phyloP scores from a whole-genome alignment of 2,797 vertebrate species.

The Dipus sagitta region DNA sequence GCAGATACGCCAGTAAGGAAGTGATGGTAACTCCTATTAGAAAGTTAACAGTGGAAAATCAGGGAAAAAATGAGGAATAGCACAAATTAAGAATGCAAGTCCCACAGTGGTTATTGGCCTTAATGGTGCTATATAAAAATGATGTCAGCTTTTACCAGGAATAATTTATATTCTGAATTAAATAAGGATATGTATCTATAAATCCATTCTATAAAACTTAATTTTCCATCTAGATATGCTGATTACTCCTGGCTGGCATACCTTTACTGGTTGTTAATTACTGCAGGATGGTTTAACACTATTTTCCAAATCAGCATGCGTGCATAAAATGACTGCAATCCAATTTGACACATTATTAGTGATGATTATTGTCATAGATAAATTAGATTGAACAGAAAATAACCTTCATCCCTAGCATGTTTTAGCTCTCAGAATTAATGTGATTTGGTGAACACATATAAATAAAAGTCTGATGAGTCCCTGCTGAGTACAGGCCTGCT shows the following conservation, averaged over 20 bases:
- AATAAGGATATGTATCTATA: constrained; percentile 83
- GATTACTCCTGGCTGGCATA: constrained; percentile 84
- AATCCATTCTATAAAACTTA: constrained; percentile 86
- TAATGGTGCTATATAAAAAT: constrained; percentile 84
- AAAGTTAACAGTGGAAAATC: constrained; percentile 69
- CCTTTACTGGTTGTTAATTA: constrained; percentile 90
- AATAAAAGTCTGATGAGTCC: constrained; percentile 93
- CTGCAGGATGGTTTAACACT: constrained; percentile 85
- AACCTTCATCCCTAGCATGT: constrained; percentile 93
- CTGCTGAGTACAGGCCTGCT: constrained; percentile 89
- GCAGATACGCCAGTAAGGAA: constrained; percentile 63
- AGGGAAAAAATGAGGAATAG: constrained; percentile 71
- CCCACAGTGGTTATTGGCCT: constrained; percentile 81
- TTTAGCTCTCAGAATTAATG: constrained; percentile 93
- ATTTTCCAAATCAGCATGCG: constrained; percentile 90
- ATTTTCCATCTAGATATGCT: constrained; percentile 86
- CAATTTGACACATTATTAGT: constrained; percentile 92
- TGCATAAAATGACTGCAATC: constrained; percentile 90
- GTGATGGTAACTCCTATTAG: constrained; percentile 76
- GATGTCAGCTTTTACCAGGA: constrained; percentile 80
- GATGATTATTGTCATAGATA: constrained; percentile 93
- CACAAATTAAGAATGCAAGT: constrained; percentile 73
- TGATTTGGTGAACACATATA: constrained; percentile 93
- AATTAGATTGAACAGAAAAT: constrained; percentile 93
- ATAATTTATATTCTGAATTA: constrained; percentile 85